Percentiles rank a stretch among this genome's conserved stretches.
Evolutionary conservation across 64 coral and sea anemone genomes (phyloP).

Genomic region (Porites australiensis): DNA sequence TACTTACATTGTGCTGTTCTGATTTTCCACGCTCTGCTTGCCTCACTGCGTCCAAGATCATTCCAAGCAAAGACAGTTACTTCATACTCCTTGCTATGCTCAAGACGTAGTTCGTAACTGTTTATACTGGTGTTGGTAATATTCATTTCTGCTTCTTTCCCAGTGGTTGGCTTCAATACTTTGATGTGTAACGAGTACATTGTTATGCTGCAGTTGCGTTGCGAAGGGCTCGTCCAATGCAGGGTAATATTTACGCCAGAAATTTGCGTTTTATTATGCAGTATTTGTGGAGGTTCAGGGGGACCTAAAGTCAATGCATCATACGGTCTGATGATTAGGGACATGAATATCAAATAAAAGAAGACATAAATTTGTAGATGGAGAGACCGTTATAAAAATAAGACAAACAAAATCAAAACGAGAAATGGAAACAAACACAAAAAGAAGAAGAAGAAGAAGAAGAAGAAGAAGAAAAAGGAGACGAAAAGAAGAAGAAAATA

Average conservation of each 20-base stretch:
- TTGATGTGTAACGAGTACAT: not conserved
- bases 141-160: not conserved
- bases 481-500: too few relatives aligned
- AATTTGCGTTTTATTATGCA: not conserved
- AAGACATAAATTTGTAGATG: too few relatives aligned
- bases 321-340: too few relatives aligned
- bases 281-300: not conserved
- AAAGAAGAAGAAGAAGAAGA: too few relatives aligned
- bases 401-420: too few relatives aligned
- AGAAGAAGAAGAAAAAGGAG: too few relatives aligned
- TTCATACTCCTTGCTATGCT: not conserved
- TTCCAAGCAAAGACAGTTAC: not conserved
- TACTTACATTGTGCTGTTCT: not conserved
- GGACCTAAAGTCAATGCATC: not conserved
- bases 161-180: not conserved
- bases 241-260: not conserved
- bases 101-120: conserved; percentile 18
- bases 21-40: not conserved
- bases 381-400: too few relatives aligned
- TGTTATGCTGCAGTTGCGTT: not conserved
- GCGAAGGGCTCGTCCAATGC: not conserved
- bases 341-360: too few relatives aligned
- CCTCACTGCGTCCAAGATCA: not conserved
- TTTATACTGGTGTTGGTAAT: not conserved
- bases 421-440: too few relatives aligned